Evolutionary conservation across 2,797 vertebrate species (phyloP).

Genomic region (Valencia hispanica): DNA sequence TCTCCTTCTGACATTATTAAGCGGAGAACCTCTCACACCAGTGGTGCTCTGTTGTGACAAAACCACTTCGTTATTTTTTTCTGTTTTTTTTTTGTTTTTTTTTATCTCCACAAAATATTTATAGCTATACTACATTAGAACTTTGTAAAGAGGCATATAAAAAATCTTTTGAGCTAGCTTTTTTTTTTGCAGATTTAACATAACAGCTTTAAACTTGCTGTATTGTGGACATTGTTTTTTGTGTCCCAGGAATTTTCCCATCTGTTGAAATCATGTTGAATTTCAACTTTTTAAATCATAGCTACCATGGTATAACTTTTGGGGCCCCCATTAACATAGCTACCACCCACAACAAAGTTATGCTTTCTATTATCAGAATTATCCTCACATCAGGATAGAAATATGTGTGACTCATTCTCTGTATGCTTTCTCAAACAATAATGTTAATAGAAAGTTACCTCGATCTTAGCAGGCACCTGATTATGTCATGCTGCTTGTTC

Average conservation of each 20-base stretch:
- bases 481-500: conserved; percentile 39
- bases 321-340: neutral
- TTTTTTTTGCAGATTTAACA: too few relatives aligned
- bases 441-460: conserved; percentile 5
- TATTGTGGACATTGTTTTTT: neutral
- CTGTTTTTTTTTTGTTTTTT: too few relatives aligned
- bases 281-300: neutral
- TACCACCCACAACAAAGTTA: neutral
- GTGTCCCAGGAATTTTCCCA: neutral
- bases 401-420: neutral
- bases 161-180: too few relatives aligned
- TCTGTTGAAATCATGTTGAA: neutral
- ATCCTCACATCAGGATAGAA: neutral
- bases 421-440: neutral
- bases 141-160: too few relatives aligned
- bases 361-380: neutral
- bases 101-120: too few relatives aligned
- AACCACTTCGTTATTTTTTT: too few relatives aligned
- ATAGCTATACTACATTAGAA: too few relatives aligned
- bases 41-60: too few relatives aligned
- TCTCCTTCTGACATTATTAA: too few relatives aligned
- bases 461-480: conserved; percentile 29
- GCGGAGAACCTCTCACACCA: too few relatives aligned
- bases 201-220: too few relatives aligned
- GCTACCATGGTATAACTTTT: neutral